Base-by-base conservation (phyloP, 2,888 invertebrate species). In the Didymodactylos carnosus region DNA sequence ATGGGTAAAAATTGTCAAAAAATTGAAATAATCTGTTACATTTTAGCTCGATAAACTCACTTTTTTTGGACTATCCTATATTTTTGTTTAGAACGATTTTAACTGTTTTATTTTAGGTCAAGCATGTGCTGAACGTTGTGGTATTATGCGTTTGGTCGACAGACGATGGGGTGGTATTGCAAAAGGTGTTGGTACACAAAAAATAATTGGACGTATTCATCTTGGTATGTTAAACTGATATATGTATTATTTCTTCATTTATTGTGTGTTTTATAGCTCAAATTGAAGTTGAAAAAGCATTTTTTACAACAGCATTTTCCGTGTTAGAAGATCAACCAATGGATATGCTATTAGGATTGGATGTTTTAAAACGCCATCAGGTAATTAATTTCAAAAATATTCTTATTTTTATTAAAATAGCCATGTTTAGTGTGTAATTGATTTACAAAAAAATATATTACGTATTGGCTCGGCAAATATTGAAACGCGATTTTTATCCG, bases 301-400 rank as follows among this genome's bases (percentile, higher is more conserved):
- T 91, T 83, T 87, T 98, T 53, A 92, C 93, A 2, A 93, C 94
- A 5, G 94, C 94, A 51, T 97, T 98, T 84, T 93, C 94, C 40
- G 93, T 98, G 46, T 86, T 98, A 70, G 92, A 94, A 81, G 91
- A 95, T 79, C 95, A 97, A 82, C 91, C 93, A 1, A 94, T 97
- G 93, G 97, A 98, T 80, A 94, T 98, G 92, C 85, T 98, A 75
- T 86, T 98, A 19, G 98, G 98, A 0, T 86, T 98, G 73, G 97
- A 98, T 81, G 95, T 97, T 94, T 86, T 98, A 0, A 93, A 91
- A 84, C 86, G 95, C 79, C 95, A 97, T 86, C 94, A 94, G 87
- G 91, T 91, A 77, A 72, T 75, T 76, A 46, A 40, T 16, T n/a
- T 35, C 29, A 8, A 43, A 35, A n/a, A 46, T 3, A 29, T 7